Percentiles rank a stretch among this genome's conserved stretches.
These are phyloP conservation scores for Aporophyla lueneburgensis DNA, from an alignment of 2,888 invertebrate genomes.

Conservation along the genomic window DNA sequence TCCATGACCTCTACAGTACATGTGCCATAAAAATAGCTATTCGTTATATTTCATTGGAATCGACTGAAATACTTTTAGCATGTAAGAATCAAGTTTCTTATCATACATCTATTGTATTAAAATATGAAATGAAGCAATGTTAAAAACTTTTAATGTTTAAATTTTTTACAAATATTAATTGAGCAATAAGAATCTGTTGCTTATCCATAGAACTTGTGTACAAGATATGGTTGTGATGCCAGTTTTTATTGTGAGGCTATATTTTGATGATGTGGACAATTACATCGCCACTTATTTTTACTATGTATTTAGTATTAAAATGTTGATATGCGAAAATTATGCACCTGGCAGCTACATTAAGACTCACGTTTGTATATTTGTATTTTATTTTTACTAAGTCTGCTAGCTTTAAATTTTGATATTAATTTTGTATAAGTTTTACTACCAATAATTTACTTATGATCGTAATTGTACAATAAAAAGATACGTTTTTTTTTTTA, in stretches of 20 bases:
- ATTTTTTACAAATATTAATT: constrained; percentile 52
- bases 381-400: constrained; percentile 73
- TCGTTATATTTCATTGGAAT: constrained; percentile 65
- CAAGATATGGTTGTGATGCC: constrained; percentile 69
- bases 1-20: constrained; percentile 72
- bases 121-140: constrained; percentile 48
- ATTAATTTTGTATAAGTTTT: constrained; percentile 71
- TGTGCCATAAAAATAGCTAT: constrained; percentile 77
- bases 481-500: constrained; percentile 53
- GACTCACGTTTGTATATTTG: constrained; percentile 63
- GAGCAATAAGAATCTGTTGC: constrained; percentile 59
- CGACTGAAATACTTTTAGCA: constrained; percentile 74
- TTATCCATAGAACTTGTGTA: constrained; percentile 57
- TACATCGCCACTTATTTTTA: constrained; percentile 56
- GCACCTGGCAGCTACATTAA: constrained; percentile 62
- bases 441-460: constrained; percentile 65
- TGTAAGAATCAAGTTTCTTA: constrained; percentile 68
- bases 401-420: constrained; percentile 84
- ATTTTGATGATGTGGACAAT: constrained; percentile 49
- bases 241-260: constrained; percentile 68
- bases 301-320: constrained; percentile 55
- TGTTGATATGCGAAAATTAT: constrained; percentile 52
- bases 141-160: constrained; percentile 39
- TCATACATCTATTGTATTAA: constrained; percentile 39
- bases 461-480: constrained; percentile 68